Percentiles rank a stretch among this genome's conserved stretches.
Evolutionary conservation across 2,888 invertebrate genomes (phyloP).

Genomic region (Brenthis ino): DNA sequence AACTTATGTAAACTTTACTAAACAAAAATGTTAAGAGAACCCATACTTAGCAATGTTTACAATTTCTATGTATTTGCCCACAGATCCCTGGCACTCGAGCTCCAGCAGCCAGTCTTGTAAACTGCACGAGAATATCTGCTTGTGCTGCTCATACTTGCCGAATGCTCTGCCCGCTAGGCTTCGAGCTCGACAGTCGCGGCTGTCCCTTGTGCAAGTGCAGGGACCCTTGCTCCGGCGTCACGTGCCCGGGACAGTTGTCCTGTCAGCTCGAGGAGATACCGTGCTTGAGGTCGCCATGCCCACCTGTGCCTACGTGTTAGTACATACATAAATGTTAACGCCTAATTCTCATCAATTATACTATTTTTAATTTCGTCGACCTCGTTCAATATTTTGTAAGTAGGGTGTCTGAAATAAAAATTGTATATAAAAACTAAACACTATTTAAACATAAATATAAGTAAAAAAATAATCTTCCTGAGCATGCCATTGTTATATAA

Average conservation of each 20-base stretch:
- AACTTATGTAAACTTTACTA: neutral
- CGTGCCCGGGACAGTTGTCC: constrained; percentile 88
- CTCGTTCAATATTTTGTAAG: too few species aligned
- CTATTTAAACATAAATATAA: too few species aligned
- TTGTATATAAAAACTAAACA: too few species aligned
- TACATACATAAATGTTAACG: constrained; percentile 22
- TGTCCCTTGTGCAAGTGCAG: constrained; percentile 91
- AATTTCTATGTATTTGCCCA: neutral
- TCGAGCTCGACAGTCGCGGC: constrained; percentile 86
- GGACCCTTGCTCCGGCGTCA: constrained; percentile 89
- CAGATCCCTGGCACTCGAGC: constrained; percentile 88
- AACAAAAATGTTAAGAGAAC: too few species aligned
- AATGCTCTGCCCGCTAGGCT: constrained; percentile 93
- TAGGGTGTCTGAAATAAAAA: too few species aligned
- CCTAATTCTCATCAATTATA: too few species aligned
- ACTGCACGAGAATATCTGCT: constrained; percentile 86
- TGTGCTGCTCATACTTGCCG: constrained; percentile 92
- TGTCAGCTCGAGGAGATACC: constrained; percentile 91
- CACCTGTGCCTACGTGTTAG: constrained; percentile 91
- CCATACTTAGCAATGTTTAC: too few species aligned
- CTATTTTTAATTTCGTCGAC: too few species aligned
- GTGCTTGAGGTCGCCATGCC: constrained; percentile 90
- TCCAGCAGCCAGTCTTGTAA: constrained; percentile 84
- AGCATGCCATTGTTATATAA: too few species aligned
- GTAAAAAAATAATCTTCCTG: too few species aligned